Evolutionary conservation across 2,797 vertebrate genomes (phyloP).

Genomic region (Pangasius djambal): DNA sequence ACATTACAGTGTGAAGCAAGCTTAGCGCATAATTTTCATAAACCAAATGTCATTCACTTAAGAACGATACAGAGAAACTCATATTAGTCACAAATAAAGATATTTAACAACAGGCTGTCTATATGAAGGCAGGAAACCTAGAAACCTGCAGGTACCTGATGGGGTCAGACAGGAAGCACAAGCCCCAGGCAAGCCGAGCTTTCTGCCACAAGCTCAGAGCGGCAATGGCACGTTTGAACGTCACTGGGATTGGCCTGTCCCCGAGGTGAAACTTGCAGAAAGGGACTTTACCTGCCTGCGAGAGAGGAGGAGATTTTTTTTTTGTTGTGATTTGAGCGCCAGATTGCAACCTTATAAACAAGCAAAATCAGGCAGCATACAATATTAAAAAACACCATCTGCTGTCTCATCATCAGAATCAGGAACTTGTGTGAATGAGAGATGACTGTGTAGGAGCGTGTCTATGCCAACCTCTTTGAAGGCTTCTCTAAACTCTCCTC

Average conservation of each 20-base stretch:
- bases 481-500: conserved; percentile 96
- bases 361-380: background rate
- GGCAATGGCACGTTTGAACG: conserved; percentile 96
- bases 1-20: background rate
- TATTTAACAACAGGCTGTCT: background rate
- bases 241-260: conserved; percentile 95
- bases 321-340: background rate
- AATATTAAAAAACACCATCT: background rate
- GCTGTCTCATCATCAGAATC: background rate
- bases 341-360: background rate
- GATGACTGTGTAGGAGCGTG: conserved; percentile 21
- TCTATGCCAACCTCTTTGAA: conserved; percentile 87
- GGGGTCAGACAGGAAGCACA: conserved; percentile 97
- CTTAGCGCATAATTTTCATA: background rate
- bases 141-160: conserved; percentile 83
- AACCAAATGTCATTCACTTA: background rate
- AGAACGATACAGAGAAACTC: background rate
- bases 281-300: conserved; percentile 91
- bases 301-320: background rate
- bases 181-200: conserved; percentile 93
- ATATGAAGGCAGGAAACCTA: background rate
- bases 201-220: conserved; percentile 99
- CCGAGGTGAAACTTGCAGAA: conserved; percentile 99
- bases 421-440: conserved; percentile 11
- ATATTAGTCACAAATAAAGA: background rate